Evolutionary conservation across 1,140 invertebrate species (phyloP).

Genomic region (Meteorus sp.): DNA sequence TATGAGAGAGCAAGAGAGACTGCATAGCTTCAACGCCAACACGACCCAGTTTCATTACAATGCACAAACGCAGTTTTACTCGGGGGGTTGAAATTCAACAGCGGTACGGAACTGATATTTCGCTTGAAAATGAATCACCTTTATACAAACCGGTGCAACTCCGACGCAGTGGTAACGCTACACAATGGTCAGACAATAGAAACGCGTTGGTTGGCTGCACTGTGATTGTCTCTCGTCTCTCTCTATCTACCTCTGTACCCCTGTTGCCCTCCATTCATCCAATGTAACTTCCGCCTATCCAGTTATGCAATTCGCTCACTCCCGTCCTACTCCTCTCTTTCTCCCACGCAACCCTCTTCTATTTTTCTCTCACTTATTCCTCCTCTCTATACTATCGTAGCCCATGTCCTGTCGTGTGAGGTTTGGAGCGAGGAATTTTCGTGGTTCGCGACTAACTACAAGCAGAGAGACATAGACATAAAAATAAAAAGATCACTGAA

Average conservation of each 20-base stretch:
- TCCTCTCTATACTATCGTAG: too few species aligned
- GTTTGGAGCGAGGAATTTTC: too few species aligned
- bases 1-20: too few species aligned
- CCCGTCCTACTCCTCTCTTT: neutral
- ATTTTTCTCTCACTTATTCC: too few species aligned
- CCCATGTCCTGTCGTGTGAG: too few species aligned
- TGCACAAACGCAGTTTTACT: conserved; percentile 1
- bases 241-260: neutral
- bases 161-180: conserved; percentile 46
- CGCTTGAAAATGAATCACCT: conserved; percentile 53
- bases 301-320: neutral
- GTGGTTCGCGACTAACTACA: too few species aligned
- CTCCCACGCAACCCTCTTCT: too few species aligned
- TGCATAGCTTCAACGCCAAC: neutral
- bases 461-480: too few species aligned
- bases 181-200: conserved; percentile 54
- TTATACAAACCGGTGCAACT: conserved; percentile 48
- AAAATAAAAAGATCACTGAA: too few species aligned
- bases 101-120: conserved; percentile 54
- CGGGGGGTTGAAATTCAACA: conserved; percentile 29
- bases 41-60: conserved; percentile 15
- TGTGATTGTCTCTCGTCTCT: neutral
- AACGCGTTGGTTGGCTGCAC: conserved; percentile 34
- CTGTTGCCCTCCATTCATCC: too few species aligned
- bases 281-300: neutral